phyloP scores from a whole-genome alignment of 2,113 vertebrate genomes.

The Rhegmatorhina hoffmannsi region DNA sequence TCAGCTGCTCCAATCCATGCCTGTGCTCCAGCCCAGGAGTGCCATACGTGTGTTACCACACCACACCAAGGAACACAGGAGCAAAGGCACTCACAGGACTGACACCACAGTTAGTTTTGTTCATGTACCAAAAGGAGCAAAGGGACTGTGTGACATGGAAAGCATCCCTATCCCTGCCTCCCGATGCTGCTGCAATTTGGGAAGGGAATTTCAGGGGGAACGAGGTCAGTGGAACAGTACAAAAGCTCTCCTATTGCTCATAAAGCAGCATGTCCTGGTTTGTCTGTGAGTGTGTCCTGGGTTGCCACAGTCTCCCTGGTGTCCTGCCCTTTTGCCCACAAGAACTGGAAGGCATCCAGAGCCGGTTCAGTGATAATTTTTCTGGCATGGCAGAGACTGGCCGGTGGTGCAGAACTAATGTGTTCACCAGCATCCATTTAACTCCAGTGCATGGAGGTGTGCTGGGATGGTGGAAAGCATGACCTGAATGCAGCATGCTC shows the following conservation, averaged over 20 bases:
- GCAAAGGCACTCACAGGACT: accelerated
- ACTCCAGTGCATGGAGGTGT: background rate
- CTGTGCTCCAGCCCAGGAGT: background rate
- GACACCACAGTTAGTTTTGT: background rate
- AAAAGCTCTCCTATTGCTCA: background rate
- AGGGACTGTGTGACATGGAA: accelerated
- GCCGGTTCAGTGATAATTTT: background rate
- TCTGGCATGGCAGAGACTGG: background rate
- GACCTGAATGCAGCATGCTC: background rate
- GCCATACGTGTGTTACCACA: accelerated
- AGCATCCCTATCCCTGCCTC: background rate
- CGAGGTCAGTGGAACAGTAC: background rate
- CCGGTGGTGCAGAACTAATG: background rate
- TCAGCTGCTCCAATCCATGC: background rate
- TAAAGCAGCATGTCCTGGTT: background rate
- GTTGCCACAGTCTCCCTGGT: background rate
- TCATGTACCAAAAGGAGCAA: accelerated
- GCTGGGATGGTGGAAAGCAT: background rate
- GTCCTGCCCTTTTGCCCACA: background rate
- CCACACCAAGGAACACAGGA: accelerated
- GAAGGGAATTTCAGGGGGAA: background rate
- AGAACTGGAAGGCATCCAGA: background rate
- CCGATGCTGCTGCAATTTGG: background rate
- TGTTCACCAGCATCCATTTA: background rate
- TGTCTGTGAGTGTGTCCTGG: background rate